phyloP scores from a whole-genome alignment of 2,797 vertebrate species.

The Fundulus diaphanus region DNA sequence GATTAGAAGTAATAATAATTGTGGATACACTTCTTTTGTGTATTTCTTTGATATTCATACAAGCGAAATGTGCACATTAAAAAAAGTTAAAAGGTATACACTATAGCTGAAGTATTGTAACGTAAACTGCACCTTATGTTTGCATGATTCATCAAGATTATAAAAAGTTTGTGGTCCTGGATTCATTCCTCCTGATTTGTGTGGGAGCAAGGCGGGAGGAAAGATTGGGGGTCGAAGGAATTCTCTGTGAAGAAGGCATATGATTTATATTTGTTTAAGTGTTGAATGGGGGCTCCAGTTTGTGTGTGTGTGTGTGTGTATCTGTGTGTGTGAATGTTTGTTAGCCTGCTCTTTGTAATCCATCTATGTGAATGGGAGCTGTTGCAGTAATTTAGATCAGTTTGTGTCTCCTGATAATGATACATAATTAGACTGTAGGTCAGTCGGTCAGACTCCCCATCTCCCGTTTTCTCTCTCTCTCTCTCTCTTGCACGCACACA shows the following conservation, averaged over 20 bases:
- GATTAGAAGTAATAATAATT: background rate
- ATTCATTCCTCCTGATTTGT: constrained; percentile 15
- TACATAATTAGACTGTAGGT: constrained; percentile 98
- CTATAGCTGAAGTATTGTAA: background rate
- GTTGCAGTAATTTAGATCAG: constrained; percentile 96
- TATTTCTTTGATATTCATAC: background rate
- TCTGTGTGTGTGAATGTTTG: constrained; percentile 33
- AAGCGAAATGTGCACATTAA: background rate
- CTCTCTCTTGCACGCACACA: too few relatives aligned
- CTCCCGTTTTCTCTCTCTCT: constrained; percentile 15
- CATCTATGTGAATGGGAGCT: constrained; percentile 94
- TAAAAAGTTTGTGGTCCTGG: background rate
- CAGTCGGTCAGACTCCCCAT: constrained; percentile 98
- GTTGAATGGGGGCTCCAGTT: constrained; percentile 59
- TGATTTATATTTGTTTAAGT: constrained; percentile 86
- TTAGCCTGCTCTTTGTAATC: constrained; percentile 78
- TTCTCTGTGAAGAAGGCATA: constrained; percentile 69
- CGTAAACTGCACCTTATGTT: background rate
- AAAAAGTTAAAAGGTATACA: background rate
- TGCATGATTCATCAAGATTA: background rate
- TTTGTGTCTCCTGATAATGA: constrained; percentile 99
- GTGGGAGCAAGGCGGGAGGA: constrained; percentile 28
- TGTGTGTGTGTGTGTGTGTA: constrained; percentile 11
- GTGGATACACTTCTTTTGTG: background rate
- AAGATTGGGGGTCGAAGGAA: constrained; percentile 52